Evolutionary conservation across 2,888 invertebrate genomes (phyloP).

Genomic region (Mesopsocus fuscifrons): DNA sequence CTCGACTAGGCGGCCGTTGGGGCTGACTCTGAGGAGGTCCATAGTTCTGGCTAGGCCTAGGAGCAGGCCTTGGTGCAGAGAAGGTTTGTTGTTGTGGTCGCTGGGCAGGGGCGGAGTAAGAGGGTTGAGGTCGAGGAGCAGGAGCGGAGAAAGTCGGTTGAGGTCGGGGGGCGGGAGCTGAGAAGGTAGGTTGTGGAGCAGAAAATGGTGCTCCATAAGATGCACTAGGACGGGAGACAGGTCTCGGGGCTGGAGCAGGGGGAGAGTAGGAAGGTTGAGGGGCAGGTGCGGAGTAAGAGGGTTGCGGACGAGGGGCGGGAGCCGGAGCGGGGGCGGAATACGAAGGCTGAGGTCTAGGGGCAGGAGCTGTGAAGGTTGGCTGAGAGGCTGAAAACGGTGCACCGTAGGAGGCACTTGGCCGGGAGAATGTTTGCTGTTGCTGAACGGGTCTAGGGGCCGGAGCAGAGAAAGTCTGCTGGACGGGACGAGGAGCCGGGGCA

Average conservation of each 20-base stretch:
- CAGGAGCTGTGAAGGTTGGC: background rate
- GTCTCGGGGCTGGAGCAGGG: slow-evolving; percentile 1
- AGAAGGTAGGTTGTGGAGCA: background rate
- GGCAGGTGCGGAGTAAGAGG: background rate
- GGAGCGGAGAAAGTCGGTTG: background rate
- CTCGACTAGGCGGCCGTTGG: background rate
- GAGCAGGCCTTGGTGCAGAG: background rate
- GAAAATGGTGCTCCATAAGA: background rate
- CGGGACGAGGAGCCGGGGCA: background rate
- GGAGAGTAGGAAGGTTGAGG: background rate
- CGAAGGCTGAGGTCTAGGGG: background rate
- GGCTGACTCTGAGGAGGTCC: background rate
- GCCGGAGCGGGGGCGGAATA: background rate
- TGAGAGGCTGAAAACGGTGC: background rate
- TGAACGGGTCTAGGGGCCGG: slow-evolving; percentile 3
- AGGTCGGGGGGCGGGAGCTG: slow-evolving; percentile 3
- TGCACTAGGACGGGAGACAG: background rate
- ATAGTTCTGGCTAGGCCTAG: background rate
- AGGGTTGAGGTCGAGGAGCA: background rate
- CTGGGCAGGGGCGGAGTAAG: background rate
- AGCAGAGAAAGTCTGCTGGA: background rate
- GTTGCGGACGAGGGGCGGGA: background rate
- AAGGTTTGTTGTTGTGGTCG: background rate
- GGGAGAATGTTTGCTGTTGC: background rate
- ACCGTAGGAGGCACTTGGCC: background rate